These are phyloP conservation scores for Melitaea cinxia DNA, from an alignment of 1,140 invertebrate genomes.

Conservation along the genomic window DNA sequence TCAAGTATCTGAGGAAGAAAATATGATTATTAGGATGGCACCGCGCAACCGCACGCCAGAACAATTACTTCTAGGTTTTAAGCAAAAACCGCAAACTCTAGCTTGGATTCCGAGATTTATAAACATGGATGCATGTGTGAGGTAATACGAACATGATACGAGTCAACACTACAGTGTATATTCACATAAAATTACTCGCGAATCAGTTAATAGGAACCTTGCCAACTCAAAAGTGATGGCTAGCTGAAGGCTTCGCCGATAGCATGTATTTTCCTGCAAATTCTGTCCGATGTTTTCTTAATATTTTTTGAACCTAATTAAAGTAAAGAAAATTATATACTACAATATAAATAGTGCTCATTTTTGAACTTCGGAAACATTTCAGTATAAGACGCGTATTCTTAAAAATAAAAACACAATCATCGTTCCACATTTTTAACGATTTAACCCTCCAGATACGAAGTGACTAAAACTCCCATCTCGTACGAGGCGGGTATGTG, in stretches of 20 bases:
- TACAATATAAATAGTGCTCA: no score
- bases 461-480: no score
- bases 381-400: no score
- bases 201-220: slow-evolving; percentile 34
- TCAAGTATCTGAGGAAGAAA: slow-evolving; percentile 57
- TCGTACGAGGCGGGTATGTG: no score
- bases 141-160: slow-evolving; percentile 34
- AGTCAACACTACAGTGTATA: slow-evolving; percentile 1
- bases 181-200: slow-evolving; percentile 29
- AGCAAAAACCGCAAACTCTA: slow-evolving; percentile 61
- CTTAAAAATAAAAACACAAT: no score
- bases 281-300: background rate
- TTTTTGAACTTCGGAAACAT: no score
- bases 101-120: slow-evolving; percentile 36
- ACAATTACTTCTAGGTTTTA: slow-evolving; percentile 65
- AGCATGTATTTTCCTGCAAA: background rate
- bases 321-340: no score
- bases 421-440: no score
- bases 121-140: slow-evolving; percentile 28
- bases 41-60: slow-evolving; percentile 67
- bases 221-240: slow-evolving; percentile 15
- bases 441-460: no score
- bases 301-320: no score
- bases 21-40: slow-evolving; percentile 72
- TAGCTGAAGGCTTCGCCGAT: slow-evolving; percentile 17